Base-by-base conservation (phyloP, 1,140 invertebrate genomes). In the Charaxes varanes region DNA sequence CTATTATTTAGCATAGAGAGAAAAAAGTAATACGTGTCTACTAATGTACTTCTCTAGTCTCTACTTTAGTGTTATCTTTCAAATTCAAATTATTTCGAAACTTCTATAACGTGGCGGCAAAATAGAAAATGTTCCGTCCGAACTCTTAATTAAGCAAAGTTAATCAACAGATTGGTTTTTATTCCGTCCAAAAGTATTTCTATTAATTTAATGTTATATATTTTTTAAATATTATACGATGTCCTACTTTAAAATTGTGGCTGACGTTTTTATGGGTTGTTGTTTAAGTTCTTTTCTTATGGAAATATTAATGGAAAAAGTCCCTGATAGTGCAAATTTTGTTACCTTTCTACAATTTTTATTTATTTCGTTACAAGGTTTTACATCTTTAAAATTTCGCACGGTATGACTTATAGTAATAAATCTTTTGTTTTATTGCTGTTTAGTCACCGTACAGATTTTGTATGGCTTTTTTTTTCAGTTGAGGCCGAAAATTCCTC, bases 281-380 rank as follows among this genome's bases (percentile, higher is more conserved):
- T 80, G 76, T 51, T 40, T 48, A 7, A 80, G 64, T 54, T 49
- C 71, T 34, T 80, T 74, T 59, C 41, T 82, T 10, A 82, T 82
- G 76, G 78, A 82, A 77, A 77, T 82, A 41, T 41, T 82, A 26
- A 74, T 82, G 71, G 46, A 61, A 28, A 59, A 32, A 35, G 53
- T 44, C 6, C 63, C 78, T 6, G 24, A 67, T 10, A 64, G 62
- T 49, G 73, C 72, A 2, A 76, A 73, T 61, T 54, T 82, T 14
- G 57, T 82, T 30, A 79, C 78, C 15, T 79, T 66, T 28, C 50
- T 78, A 6, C 78, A 82, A 36, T 78, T 76, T 31, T 57, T 78
- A 5, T 71, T 71, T 50, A 72, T 79, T 16, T 27, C 63, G 32
- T 23, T 78, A 41, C 62, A 82, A 36, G 70, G 74, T 10, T 55